Evolutionary conservation across 2,113 vertebrate genomes (phyloP), one percentile per base, ranked within the genome.

Genomic region (Mellivora capensis): DNA sequence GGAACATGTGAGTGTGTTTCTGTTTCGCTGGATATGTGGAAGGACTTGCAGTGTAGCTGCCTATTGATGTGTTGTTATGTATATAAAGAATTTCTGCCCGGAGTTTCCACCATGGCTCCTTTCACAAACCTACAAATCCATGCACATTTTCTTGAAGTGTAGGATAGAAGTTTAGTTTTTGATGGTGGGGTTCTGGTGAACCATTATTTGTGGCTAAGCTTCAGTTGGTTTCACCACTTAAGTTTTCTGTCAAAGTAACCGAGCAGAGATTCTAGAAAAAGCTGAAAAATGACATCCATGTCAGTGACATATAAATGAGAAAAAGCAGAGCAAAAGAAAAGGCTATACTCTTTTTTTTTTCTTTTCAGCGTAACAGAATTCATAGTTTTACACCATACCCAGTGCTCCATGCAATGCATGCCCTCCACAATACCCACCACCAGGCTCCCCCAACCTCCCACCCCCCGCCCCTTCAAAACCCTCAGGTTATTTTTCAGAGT

Each of bases 11-110:
- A 42, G 1, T 18, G 27, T 17, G 0, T 76, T 80, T 84, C 59
- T 74, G 5, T 83, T 96, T 87, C 87, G 57, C 67, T 69, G 27
- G 49, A 21, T n/a, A 6, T 47, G 49, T 74, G 18, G 84, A 72
- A 97, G 14, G 42, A 47, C 67, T 79, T 83, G 54, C 25, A 27
- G 27, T 9, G 1, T 20, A n/a, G 54, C 54, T 76, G 86, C 77
- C 91, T 85, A 34, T 47, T 37, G 29, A 94, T 83, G 82, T 87
- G 91, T 49, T 79, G 25, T 83, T 93, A 88, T 25, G 39, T 94
- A 52, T 61, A 79, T 62, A 83, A 93, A 96, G 87, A 90, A 91
- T 89, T 94, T 94, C 93, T 95, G 76, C 87, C 91, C 76, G 77
- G 18, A 77, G 71, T 88, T 90, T 88, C 88, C 84, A n/a, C 49